Percentiles rank a stretch among this genome's conserved stretches.
phyloP scores from a whole-genome alignment of 2,888 invertebrate genomes.

The Cephus nigrinus region DNA sequence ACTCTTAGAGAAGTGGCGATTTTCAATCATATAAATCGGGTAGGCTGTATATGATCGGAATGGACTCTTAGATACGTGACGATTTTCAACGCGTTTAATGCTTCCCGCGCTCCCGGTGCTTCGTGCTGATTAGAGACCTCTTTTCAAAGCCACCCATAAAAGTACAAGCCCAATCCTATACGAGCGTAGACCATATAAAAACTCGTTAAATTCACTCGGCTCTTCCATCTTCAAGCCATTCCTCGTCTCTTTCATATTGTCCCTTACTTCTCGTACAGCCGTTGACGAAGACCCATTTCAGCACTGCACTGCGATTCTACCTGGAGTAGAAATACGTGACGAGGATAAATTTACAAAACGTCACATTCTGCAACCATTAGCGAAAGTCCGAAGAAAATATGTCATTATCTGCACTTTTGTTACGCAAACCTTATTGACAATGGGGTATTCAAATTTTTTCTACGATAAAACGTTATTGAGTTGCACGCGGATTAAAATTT shows the following conservation, averaged over 20 bases:
- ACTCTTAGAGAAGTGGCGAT: not conserved
- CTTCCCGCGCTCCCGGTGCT: constrained; percentile 22
- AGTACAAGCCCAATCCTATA: not conserved
- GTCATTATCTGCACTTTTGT: not conserved
- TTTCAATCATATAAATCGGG: not conserved
- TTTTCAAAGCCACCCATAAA: not conserved
- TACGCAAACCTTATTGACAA: not conserved
- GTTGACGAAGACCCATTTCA: not conserved
- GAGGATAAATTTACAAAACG: not conserved
- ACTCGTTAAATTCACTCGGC: not conserved
- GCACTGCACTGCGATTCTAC: not conserved
- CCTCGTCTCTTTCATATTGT: not conserved
- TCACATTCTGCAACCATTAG: not conserved
- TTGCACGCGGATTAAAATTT: not conserved
- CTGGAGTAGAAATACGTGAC: not conserved
- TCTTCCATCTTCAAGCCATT: not conserved
- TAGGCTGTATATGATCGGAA: constrained; percentile 7
- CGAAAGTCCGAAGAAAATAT: not conserved
- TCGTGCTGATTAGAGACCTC: not conserved
- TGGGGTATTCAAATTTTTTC: not conserved
- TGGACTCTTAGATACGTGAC: constrained; percentile 1
- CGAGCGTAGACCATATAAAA: not conserved
- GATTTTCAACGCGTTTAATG: constrained; percentile 39
- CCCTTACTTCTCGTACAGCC: not conserved
- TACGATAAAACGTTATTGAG: not conserved